These are phyloP conservation scores for Heterodera carotae DNA, from an alignment of 1,140 invertebrate species.

Conservation along the genomic window DNA sequence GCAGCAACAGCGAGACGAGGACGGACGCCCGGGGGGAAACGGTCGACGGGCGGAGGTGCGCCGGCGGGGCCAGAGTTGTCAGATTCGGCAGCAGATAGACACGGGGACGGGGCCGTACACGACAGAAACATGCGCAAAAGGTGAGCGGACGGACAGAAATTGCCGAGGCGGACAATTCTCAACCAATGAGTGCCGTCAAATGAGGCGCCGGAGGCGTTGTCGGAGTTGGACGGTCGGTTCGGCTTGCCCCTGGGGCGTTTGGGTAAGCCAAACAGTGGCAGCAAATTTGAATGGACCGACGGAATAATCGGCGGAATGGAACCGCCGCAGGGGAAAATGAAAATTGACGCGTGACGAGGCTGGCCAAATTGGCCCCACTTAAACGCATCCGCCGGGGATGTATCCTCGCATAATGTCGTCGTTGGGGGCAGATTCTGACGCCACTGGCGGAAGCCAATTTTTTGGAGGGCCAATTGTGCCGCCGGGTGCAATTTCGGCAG, in stretches of 20 bases:
- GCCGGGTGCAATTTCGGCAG: neutral
- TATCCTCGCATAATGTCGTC: neutral
- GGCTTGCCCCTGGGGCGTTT: neutral
- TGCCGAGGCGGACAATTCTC: neutral
- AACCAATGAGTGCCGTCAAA: neutral
- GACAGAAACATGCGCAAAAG: neutral
- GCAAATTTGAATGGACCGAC: neutral
- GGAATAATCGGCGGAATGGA: slow-evolving; percentile 1
- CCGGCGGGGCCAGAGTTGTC: neutral
- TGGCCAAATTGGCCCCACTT: slow-evolving; percentile 12
- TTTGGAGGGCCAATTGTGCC: neutral
- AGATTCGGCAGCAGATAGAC: neutral
- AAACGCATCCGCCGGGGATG: neutral
- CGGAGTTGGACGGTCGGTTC: neutral
- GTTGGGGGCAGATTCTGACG: slow-evolving; percentile 1
- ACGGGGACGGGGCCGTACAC: slow-evolving; percentile 1
- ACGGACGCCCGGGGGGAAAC: neutral
- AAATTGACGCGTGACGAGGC: neutral
- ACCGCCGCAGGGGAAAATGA: neutral
- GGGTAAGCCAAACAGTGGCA: neutral
- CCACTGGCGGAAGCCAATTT: neutral
- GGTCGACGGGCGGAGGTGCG: neutral
- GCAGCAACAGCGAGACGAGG: neutral
- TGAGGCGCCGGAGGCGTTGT: neutral
- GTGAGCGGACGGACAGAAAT: neutral